A percentile compares a stretch with the other conserved stretches of the same genome.
These are phyloP conservation scores for Bemisia tabaci DNA, from an alignment of 1,140 invertebrate species.

Conservation along the genomic window DNA sequence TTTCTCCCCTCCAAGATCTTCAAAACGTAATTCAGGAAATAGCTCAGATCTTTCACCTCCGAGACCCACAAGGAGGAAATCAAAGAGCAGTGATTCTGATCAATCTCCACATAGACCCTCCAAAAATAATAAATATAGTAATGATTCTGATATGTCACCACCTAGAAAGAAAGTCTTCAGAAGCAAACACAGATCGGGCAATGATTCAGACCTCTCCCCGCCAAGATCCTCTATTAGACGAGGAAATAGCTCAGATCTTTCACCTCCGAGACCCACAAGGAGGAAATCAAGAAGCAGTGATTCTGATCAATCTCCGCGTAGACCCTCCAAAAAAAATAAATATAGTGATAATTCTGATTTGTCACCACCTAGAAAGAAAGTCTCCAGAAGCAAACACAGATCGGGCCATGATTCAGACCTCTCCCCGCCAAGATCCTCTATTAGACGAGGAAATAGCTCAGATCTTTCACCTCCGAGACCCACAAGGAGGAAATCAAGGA, in stretches of 20 bases:
- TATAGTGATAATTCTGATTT: constrained; percentile 23
- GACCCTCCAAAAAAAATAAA: constrained; percentile 19
- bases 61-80: constrained; percentile 15
- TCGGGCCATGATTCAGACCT: constrained; percentile 23
- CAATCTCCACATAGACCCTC: constrained; percentile 25
- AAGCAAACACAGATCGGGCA: constrained; percentile 11
- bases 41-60: constrained; percentile 24
- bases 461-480: constrained; percentile 25
- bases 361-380: constrained; percentile 28
- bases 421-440: constrained; percentile 23
- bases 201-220: constrained; percentile 26
- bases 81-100: constrained; percentile 23
- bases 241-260: constrained; percentile 22
- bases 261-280: constrained; percentile 21
- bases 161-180: constrained; percentile 23
- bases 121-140: constrained; percentile 15
- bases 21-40: constrained; percentile 9
- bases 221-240: constrained; percentile 18
- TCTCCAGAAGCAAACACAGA: constrained; percentile 8
- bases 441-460: constrained; percentile 15
- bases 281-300: constrained; percentile 16
- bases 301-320: constrained; percentile 27
- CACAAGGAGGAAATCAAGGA: constrained; percentile 1
- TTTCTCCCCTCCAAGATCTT: constrained; percentile 20
- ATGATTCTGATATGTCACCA: constrained; percentile 28